phyloP scores from a whole-genome alignment of 1,140 invertebrate species.

The Melitaea cinxia region DNA sequence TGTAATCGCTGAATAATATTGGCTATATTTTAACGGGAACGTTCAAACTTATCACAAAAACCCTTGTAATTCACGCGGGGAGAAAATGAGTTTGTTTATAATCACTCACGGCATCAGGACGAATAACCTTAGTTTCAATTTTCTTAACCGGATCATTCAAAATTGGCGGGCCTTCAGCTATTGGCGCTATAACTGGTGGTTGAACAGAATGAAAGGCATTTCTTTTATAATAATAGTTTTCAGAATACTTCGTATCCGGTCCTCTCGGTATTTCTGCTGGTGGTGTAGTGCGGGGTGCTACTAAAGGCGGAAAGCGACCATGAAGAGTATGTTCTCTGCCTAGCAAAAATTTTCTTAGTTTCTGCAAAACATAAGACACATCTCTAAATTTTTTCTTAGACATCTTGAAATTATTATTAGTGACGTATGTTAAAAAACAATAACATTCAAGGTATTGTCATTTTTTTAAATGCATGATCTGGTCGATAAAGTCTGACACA shows the following conservation, averaged over 20 bases:
- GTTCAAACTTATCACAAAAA: no score
- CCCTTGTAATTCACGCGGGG: no score
- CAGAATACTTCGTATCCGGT: conserved; percentile 53
- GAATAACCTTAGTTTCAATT: conserved; percentile 26
- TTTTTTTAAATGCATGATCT: no score
- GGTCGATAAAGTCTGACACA: no score
- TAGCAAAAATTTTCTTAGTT: conserved; percentile 58
- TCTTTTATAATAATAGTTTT: conserved; percentile 56
- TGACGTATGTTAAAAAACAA: background rate
- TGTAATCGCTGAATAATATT: no score
- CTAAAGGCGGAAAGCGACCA: conserved; percentile 49
- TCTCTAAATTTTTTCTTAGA: conserved; percentile 47
- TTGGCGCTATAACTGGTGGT: conserved; percentile 61
- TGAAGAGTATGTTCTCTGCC: conserved; percentile 62
- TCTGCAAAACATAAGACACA: conserved; percentile 50
- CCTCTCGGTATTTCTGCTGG: conserved; percentile 55
- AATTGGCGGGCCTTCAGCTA: conserved; percentile 52
- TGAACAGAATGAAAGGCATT: conserved; percentile 55
- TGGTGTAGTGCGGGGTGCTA: conserved; percentile 61
- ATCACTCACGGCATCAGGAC: conserved; percentile 40
- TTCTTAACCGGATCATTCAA: conserved; percentile 37
- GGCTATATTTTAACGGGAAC: no score
- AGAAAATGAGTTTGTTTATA: background rate
- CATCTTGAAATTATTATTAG: conserved; percentile 13
- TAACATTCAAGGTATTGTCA: background rate